phyloP scores from a whole-genome alignment of 2,888 invertebrate species.

The Patella caerulea region DNA sequence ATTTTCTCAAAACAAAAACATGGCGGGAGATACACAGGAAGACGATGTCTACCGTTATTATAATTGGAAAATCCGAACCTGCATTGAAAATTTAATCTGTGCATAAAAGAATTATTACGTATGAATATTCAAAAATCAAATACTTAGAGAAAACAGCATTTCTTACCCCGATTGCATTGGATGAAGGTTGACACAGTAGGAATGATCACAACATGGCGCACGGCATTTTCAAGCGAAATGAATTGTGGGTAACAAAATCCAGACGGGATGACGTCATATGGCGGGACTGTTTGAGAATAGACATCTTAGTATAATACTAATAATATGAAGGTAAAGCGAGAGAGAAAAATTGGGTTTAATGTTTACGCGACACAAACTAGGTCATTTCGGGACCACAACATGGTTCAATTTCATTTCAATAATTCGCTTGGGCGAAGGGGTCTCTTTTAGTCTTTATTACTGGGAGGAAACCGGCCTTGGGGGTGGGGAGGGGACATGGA shows the following conservation, averaged over 20 bases:
- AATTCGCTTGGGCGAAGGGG: no score
- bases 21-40: conserved; percentile 35
- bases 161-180: conserved; percentile 60
- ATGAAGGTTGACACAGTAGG: conserved; percentile 50
- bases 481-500: no score
- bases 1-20: conserved; percentile 32
- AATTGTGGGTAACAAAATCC: conserved; percentile 57
- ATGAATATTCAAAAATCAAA: not conserved
- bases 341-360: no score
- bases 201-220: conserved; percentile 49
- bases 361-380: no score
- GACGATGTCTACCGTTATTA: conserved; percentile 13
- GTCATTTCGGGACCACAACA: no score
- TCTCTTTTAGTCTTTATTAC: no score
- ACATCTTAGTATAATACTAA: not conserved
- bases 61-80: conserved; percentile 6
- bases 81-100: conserved; percentile 11
- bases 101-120: conserved; percentile 2
- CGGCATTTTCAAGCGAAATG: conserved; percentile 57
- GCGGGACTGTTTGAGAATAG: conserved; percentile 38
- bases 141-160: conserved; percentile 18
- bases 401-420: no score
- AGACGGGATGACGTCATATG: conserved; percentile 54
- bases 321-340: no score
- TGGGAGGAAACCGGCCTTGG: no score